Evolutionary conservation across 2,888 invertebrate species (phyloP), one percentile per base, ranked within the genome.

Genomic region (Nezara viridula): DNA sequence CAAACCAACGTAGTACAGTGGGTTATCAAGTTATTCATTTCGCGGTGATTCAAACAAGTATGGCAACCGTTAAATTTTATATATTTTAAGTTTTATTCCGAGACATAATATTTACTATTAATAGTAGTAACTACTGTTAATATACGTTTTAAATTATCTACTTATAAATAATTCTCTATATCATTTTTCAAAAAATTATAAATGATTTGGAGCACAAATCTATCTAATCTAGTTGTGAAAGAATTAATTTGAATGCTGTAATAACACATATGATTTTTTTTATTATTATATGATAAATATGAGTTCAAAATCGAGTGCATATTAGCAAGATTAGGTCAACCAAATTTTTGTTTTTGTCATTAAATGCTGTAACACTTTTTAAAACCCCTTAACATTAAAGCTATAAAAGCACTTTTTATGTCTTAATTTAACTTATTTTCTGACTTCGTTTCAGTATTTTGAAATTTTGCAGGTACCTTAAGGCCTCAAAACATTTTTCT

Each of bases 1-100:
- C 81, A 81, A 81, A 81, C 44, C 81, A 81, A 81, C 40, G 10
- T 40, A 77, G 40, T 44, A n/a, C 40, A n/a, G 81, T 44, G 81
- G 44, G 12, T 44, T 14, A 81, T 44, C 81, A 81, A 81, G 77
- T 60, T 60, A 60, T 27, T 73, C 81, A 44, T 40, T 81, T 81
- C 44, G 44, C 81, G 81, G 44, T 81, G 81, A 81, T 81, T 81
- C 81, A 40, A 47, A 81, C 81, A 81, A 81, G 81, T 81, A 44
- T 47, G 44, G n/a, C 44, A 81, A 81, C 44, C n/a, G 44, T n/a
- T 12, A 81, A n/a, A 77, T n/a, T 24, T 12, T 44, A 1, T 9
- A 37, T 37, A 32, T 73, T 73, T 37, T 37, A 19, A 37, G 19
- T 73, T 55, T 27, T 73, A 73, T 73, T 19, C 19, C 19, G 5